Conservation (phyloP, 2,113 vertebrate species). For the Pachyramphus minor region DNA sequence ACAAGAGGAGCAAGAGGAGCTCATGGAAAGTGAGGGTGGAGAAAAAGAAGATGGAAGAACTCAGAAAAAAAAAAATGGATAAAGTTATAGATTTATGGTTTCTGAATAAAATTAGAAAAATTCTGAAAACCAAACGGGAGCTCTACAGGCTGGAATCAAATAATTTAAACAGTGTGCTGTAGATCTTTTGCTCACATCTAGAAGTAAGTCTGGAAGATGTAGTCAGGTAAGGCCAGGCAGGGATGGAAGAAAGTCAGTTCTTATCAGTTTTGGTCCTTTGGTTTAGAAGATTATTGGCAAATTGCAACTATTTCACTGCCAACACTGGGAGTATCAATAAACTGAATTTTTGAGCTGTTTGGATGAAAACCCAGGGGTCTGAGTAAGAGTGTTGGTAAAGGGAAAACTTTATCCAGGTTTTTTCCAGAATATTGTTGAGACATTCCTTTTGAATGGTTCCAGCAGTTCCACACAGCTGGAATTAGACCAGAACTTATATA, state of each 20-base stretch:
- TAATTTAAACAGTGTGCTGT: background rate
- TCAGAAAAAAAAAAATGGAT: background rate
- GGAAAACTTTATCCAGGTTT: background rate
- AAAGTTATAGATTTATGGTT: background rate
- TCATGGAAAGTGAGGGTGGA: background rate
- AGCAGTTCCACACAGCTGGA: background rate
- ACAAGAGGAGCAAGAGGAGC: background rate
- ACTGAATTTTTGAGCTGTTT: background rate
- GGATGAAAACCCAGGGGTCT: background rate
- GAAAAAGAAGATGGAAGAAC: background rate
- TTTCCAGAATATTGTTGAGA: background rate
- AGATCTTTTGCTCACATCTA: background rate
- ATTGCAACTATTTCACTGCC: background rate
- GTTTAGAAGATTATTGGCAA: background rate
- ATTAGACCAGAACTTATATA: background rate
- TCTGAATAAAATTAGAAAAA: background rate
- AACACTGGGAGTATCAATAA: background rate
- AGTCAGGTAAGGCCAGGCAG: background rate
- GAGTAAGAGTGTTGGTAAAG: background rate
- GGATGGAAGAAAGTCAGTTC: background rate
- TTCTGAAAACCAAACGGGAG: background rate
- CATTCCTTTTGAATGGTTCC: background rate
- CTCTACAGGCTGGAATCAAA: background rate
- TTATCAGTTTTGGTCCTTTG: background rate
- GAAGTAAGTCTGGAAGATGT: background rate